Percentiles rank a stretch among this genome's conserved stretches.
Conservation (phyloP, 2,888 invertebrate genomes). For the Nebria salina region DNA sequence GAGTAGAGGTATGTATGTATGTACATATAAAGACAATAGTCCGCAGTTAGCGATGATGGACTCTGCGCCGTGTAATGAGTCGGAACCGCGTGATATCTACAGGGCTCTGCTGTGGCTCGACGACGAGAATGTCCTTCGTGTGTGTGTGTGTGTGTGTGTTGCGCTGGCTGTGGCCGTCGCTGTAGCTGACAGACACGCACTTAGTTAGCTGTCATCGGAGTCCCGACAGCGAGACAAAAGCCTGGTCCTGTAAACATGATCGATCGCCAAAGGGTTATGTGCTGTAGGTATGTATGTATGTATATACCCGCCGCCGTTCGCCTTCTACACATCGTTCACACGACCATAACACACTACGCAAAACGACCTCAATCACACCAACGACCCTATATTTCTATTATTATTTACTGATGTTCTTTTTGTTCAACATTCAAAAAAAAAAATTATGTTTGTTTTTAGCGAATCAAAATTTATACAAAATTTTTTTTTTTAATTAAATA, state of each 20-base stretch:
- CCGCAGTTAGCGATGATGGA: conserved; percentile 44
- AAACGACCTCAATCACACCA: background rate
- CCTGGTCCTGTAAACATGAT: conserved; percentile 49
- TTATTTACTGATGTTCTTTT: no score
- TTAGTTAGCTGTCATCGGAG: conserved; percentile 58
- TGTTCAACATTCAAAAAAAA: no score
- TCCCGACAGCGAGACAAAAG: conserved; percentile 51
- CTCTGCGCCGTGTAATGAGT: conserved; percentile 52
- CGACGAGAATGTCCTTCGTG: background rate
- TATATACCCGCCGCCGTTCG: no score
- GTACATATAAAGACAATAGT: conserved; percentile 54
- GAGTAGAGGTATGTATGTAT: conserved; percentile 45
- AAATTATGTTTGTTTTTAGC: no score
- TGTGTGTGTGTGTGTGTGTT: background rate
- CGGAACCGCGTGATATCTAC: conserved; percentile 52
- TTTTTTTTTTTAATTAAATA: no score
- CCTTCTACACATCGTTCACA: background rate
- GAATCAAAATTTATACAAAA: no score
- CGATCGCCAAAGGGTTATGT: conserved; percentile 47
- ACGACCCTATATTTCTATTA: background rate
- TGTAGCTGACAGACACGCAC: conserved; percentile 58
- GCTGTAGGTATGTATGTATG: background rate
- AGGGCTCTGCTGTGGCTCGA: conserved; percentile 2
- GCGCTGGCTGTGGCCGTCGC: conserved; percentile 9
- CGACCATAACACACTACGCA: background rate